These are phyloP conservation scores for Trachymyrmex septentrionalis DNA, from an alignment of 1,140 invertebrate species.

Conservation along the genomic window DNA sequence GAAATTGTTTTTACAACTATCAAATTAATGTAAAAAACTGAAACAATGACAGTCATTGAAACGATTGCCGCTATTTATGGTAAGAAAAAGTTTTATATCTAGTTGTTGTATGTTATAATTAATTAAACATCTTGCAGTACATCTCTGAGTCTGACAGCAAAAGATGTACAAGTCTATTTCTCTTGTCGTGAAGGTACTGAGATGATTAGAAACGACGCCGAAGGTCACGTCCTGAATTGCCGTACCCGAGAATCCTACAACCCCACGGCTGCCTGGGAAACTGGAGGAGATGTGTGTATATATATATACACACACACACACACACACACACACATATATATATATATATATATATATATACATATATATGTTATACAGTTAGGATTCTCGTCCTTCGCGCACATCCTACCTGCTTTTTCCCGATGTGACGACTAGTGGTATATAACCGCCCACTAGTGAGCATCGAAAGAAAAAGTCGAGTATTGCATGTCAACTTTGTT, in stretches of 20 bases:
- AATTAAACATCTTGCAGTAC: neutral
- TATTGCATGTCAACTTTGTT: constrained; percentile 25
- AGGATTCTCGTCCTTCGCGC: constrained; percentile 34
- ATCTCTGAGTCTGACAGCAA: neutral
- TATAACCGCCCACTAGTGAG: constrained; percentile 2
- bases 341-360: neutral
- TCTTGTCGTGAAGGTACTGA: neutral
- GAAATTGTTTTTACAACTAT: neutral
- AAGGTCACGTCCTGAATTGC: constrained; percentile 53
- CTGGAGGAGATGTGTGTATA: constrained; percentile 14
- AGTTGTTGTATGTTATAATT: neutral
- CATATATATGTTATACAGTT: neutral
- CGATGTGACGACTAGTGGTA: neutral
- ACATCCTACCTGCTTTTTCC: constrained; percentile 22
- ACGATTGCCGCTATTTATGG: neutral
- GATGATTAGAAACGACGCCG: constrained; percentile 36
- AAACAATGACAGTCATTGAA: neutral
- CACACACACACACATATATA: neutral
- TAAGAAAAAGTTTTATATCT: neutral
- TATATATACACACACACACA: neutral
- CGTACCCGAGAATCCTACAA: constrained; percentile 34
- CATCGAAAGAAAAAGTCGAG: constrained; percentile 28
- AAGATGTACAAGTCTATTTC: constrained; percentile 14
- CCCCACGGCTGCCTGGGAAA: constrained; percentile 23
- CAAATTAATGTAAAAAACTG: neutral